A percentile compares a stretch with the other conserved stretches of the same genome.
Conservation (phyloP, 2,113 vertebrate genomes). For the Cheirogaleus medius region DNA sequence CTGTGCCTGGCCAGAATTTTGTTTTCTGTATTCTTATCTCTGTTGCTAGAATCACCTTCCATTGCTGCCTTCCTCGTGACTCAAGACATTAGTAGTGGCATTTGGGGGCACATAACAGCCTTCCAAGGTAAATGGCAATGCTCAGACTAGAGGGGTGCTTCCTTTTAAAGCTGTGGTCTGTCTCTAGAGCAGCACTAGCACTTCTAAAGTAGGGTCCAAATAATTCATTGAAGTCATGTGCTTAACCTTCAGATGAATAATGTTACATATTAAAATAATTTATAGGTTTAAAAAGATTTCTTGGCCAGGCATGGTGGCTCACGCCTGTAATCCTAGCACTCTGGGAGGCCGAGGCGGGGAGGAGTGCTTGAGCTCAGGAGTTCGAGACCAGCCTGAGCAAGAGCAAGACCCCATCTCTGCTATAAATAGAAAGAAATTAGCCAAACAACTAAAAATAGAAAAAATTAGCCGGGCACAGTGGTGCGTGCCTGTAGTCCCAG, state of each 20-base stretch:
- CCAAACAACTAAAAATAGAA: too few relatives aligned
- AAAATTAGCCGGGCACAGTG: too few relatives aligned
- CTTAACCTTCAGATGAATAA: not conserved
- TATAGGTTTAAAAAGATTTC: not conserved
- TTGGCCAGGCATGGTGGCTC: not conserved
- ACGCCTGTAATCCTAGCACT: too few relatives aligned
- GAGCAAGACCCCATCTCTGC: too few relatives aligned
- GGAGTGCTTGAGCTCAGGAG: too few relatives aligned
- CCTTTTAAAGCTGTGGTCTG: not conserved
- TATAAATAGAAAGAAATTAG: too few relatives aligned
- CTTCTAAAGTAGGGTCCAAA: not conserved
- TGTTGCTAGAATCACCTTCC: not conserved
- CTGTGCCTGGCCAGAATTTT: not conserved
- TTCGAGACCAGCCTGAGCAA: too few relatives aligned
- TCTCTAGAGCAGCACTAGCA: not conserved
- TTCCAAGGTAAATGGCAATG: not conserved
- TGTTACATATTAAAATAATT: not conserved
- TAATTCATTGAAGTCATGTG: not conserved
- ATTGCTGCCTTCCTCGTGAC: not conserved
- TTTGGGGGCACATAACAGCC: not conserved
- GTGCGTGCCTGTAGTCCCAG: too few relatives aligned
- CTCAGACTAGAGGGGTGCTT: not conserved
- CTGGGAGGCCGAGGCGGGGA: too few relatives aligned
- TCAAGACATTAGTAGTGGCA: not conserved
- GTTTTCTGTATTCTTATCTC: not conserved